These are phyloP conservation scores for Hestina assimilis DNA, from an alignment of 1,140 invertebrate genomes.

Conservation along the genomic window DNA sequence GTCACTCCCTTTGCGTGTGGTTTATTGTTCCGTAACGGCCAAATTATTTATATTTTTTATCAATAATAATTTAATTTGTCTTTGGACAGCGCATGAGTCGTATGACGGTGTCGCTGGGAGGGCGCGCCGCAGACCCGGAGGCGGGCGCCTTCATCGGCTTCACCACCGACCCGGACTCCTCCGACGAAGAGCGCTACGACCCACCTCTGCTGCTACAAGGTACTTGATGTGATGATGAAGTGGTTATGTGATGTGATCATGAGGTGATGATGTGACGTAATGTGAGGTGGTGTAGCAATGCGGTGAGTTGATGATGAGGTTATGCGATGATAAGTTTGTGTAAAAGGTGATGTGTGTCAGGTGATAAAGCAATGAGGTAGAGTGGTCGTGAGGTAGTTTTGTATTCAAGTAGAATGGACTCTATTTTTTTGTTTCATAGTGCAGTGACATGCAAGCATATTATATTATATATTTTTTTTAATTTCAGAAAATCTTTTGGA, in stretches of 20 bases:
- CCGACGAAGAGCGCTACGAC: constrained; percentile 48
- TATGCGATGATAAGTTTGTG: too few species aligned
- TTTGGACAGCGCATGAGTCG: constrained; percentile 79
- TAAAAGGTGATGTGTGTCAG: too few species aligned
- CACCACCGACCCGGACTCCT: constrained; percentile 82
- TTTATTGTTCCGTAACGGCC: not conserved
- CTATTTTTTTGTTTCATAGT: too few species aligned
- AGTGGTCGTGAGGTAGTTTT: too few species aligned
- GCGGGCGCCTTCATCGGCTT: constrained; percentile 90
- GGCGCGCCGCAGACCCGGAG: constrained; percentile 81
- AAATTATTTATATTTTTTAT: constrained; percentile 1
- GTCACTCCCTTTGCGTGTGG: not conserved
- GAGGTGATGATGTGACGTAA: too few species aligned
- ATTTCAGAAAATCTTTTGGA: constrained; percentile 90
- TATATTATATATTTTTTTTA: not conserved
- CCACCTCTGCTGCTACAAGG: constrained; percentile 57
- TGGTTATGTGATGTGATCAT: too few species aligned
- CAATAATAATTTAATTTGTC: constrained; percentile 6
- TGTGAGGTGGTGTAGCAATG: too few species aligned
- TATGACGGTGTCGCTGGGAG: constrained; percentile 82
- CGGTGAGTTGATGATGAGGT: too few species aligned
- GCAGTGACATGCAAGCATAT: too few species aligned
- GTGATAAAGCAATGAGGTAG: too few species aligned
- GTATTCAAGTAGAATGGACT: too few species aligned
- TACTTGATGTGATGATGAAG: too few species aligned